Conservation (phyloP, 2,888 invertebrate species). For the Drosophila siamana region DNA sequence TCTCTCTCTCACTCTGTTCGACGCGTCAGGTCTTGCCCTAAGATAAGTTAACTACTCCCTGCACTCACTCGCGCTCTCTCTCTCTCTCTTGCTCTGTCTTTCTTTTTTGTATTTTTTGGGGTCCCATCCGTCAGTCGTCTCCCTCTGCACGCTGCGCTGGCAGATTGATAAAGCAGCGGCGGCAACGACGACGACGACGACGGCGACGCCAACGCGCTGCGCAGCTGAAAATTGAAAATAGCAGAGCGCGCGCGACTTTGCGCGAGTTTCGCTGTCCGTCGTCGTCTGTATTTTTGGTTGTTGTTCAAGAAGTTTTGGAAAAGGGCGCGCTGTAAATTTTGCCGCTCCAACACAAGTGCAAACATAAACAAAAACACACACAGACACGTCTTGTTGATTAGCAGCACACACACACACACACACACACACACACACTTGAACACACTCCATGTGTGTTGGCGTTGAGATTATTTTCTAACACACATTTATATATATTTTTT, state of each 20-base stretch:
- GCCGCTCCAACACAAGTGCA: constrained; percentile 50
- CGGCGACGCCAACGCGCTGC: constrained; percentile 56
- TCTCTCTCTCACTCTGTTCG: neutral
- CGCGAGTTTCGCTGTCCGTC: constrained; percentile 8
- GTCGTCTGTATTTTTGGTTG: neutral
- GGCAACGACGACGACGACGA: constrained; percentile 51
- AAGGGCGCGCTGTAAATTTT: constrained; percentile 75
- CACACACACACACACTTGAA: constrained; percentile 33
- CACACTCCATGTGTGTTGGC: constrained; percentile 54
- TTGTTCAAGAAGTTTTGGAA: constrained; percentile 61
- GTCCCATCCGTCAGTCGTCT: neutral
- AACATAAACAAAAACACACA: constrained; percentile 33
- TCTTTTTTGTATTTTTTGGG: too few species aligned
- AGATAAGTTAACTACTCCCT: constrained; percentile 63
- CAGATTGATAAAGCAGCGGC: constrained; percentile 69
- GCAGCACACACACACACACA: constrained; percentile 45
- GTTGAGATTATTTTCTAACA: constrained; percentile 77
- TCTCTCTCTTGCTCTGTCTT: neutral
- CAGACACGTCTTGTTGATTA: constrained; percentile 55
- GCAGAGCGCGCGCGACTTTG: constrained; percentile 42
- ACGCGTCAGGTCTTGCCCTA: constrained; percentile 65
- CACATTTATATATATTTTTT: constrained; percentile 44
- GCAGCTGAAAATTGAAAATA: constrained; percentile 70
- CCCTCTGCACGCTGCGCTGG: neutral
- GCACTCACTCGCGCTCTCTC: constrained; percentile 7